phyloP scores from a whole-genome alignment of 1,140 invertebrate species.

The Brachionus calyciflorus region DNA sequence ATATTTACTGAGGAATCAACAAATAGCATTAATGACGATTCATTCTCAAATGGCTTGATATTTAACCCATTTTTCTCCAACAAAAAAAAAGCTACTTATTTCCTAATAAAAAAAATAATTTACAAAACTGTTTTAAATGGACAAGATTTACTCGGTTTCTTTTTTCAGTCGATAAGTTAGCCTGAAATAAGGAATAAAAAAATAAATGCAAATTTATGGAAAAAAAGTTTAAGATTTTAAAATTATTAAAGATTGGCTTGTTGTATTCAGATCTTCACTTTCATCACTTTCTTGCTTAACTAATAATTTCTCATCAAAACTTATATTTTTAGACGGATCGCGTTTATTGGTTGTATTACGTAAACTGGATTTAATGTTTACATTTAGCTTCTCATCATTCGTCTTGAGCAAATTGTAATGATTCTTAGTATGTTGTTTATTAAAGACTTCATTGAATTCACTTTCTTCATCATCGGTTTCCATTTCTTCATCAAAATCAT shows the following conservation, averaged over 20 bases:
- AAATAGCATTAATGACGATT: too few species aligned
- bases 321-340: background rate
- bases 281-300: background rate
- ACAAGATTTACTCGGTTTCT: too few species aligned
- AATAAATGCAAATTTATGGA: background rate
- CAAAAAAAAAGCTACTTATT: too few species aligned
- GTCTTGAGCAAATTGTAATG: conserved; percentile 18
- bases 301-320: conserved; percentile 6
- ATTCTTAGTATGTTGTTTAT: background rate
- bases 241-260: background rate
- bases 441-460: background rate
- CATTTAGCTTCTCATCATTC: background rate
- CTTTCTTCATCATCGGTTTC: background rate
- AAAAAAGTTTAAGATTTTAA: background rate
- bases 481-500: background rate
- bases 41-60: too few species aligned
- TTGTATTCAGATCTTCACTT: background rate
- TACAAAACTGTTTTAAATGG: too few species aligned
- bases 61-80: too few species aligned
- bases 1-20: too few species aligned
- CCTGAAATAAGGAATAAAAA: too few species aligned
- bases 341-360: background rate
- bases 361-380: background rate
- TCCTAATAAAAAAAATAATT: too few species aligned
- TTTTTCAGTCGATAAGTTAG: too few species aligned